Evolutionary conservation across 2,888 invertebrate genomes (phyloP).

Genomic region (Hedychridium roseum): DNA sequence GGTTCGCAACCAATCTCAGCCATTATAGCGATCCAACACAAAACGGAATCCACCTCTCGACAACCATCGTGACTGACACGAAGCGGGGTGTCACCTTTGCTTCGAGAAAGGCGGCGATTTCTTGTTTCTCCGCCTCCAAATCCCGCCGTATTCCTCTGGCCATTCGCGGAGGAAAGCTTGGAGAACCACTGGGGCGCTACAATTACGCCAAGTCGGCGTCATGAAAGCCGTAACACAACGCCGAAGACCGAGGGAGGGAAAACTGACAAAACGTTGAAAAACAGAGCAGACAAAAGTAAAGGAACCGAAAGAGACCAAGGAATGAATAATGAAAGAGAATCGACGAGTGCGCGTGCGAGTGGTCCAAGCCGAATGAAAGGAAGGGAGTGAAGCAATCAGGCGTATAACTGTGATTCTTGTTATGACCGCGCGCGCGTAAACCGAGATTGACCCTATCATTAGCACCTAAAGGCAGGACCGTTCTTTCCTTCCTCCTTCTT

Average conservation of each 20-base stretch:
- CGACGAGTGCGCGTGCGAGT: neutral
- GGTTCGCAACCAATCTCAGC: conserved; percentile 46
- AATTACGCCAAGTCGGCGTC: conserved; percentile 49
- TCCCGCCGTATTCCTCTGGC: too few species aligned
- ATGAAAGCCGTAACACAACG: conserved; percentile 51
- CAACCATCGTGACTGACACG: too few species aligned
- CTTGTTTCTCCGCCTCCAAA: too few species aligned
- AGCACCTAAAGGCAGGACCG: conserved; percentile 57
- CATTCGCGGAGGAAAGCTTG: too few species aligned
- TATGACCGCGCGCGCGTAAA: conserved; percentile 46
- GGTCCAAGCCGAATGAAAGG: neutral
- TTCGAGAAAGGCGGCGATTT: too few species aligned
- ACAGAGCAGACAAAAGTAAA: conserved; percentile 27
- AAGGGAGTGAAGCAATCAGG: conserved; percentile 9
- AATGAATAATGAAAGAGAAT: conserved; percentile 15
- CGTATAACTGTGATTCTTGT: conserved; percentile 46
- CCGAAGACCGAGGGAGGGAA: conserved; percentile 27
- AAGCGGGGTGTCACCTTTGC: too few species aligned
- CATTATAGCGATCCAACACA: too few species aligned
- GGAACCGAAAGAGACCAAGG: conserved; percentile 23
- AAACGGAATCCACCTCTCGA: too few species aligned
- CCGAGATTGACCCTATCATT: conserved; percentile 56
- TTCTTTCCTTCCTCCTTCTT: conserved; percentile 28
- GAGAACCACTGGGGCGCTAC: conserved; percentile 40
- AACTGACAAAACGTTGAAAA: conserved; percentile 19